Evolutionary conservation across 1,140 invertebrate species (phyloP), one percentile per base, ranked within the genome.

Genomic region (Cotesia chilonis): DNA sequence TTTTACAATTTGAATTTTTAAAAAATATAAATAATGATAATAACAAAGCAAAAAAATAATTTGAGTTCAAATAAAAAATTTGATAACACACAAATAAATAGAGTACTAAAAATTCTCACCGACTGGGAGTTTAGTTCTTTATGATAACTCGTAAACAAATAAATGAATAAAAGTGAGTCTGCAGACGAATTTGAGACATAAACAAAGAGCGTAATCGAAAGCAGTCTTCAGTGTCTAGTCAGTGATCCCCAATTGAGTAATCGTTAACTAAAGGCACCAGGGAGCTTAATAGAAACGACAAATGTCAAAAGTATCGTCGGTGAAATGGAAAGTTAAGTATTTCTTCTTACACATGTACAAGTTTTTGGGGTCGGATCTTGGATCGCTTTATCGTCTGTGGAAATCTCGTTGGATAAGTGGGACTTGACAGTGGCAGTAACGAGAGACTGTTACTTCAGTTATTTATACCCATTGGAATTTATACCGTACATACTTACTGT

Each of bases 361-460:
- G 4, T 10, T 6, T 5, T 10, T 1, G 41, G 41, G 5, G 41
- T 47, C 41, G 41, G 41, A 47, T 47, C 66, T 7, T 4, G 35
- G 51, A 68, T 68, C 51, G 59, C 54, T 74, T 74, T 74, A 74
- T 74, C 64, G 69, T 74, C 69, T 61, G 35, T 52, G 66, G 51
- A 70, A 66, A 74, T 71, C 64, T 64, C 41, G 68, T 66, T 63
- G 68, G 68, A 71, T 71, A 74, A 74, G 72, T 74, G 69, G 63
- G 63, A 74, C 68, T 74, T 74, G 64, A 35, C 35, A 47, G 71
- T 68, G 64, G 68, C 64, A 52, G 73, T 71, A 74, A 71, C 65
- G 63, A 70, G 70, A 70, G 68, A 47, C 70, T 36, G 55, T 63
- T 74, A 71, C 70, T 41, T 71, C 69, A 17, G 52, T 71, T 59